Conservation (phyloP, 2,888 invertebrate species). For the Epinotia nisella region DNA sequence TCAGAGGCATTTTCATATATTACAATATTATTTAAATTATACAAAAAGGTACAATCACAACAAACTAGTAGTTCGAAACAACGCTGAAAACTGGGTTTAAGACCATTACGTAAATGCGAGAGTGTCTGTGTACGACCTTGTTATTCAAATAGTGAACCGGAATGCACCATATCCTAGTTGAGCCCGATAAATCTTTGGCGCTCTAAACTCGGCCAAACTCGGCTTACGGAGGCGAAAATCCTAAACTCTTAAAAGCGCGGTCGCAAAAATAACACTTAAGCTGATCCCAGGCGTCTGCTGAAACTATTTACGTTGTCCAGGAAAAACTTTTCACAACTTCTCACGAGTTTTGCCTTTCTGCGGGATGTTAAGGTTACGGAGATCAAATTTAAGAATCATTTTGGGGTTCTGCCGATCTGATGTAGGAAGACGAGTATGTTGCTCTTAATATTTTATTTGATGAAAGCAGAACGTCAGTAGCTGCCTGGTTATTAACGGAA, state of each 20-base stretch:
- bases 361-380: constrained; percentile 27
- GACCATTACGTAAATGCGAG: constrained; percentile 19
- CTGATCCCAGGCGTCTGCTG: constrained; percentile 39
- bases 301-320: constrained; percentile 43
- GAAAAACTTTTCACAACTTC: constrained; percentile 40
- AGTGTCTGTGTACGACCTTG: constrained; percentile 13
- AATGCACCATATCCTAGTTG: constrained; percentile 31
- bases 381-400: constrained; percentile 31
- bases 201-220: constrained; percentile 43
- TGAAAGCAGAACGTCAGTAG: background rate
- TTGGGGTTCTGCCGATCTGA: background rate
- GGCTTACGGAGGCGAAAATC: constrained; percentile 40
- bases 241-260: constrained; percentile 44
- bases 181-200: constrained; percentile 41
- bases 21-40: too few species aligned
- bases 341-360: constrained; percentile 33
- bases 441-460: background rate
- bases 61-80: background rate
- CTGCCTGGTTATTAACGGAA: background rate
- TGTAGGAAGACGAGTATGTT: background rate
- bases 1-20: too few species aligned
- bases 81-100: background rate
- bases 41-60: background rate
- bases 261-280: constrained; percentile 44
- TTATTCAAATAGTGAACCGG: constrained; percentile 35